Evolutionary conservation across 2,113 vertebrate genomes (phyloP), one percentile per base, ranked within the genome.

Genomic region (Dasypus novemcinctus): DNA sequence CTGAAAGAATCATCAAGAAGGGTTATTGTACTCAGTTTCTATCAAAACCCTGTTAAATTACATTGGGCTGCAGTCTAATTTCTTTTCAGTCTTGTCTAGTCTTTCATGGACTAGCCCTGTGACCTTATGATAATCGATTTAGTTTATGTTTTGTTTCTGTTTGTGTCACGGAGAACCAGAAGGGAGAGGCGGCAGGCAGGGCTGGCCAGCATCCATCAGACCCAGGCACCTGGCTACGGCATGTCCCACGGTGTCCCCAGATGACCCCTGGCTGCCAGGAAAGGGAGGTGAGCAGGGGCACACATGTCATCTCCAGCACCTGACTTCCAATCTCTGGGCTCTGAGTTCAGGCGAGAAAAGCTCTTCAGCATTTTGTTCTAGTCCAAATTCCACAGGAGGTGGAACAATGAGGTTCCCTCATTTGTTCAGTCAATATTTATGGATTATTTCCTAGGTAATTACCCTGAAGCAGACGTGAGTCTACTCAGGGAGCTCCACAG

Each of bases 81-180:
- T 97, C 94, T 94, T 92, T 93, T 71, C 46, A 88, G 85, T 64
- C 94, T 86, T 86, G 79, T 96, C 81, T 85, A 59, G 74, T 82
- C 88, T 86, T 91, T 96, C 82, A 46, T 41, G 25, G 46, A 64
- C 93, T 76, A 68, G 91, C 86, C 83, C 96, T 93, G 79, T 96
- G 96, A 96, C 97, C 97, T 96, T 91, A 91, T 8, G 64, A 87
- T 95, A 93, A 95, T 91, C 17, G 27, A 93, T 80, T 97, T 91
- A 75, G 33, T 89, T 94, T 85, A 91, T 68, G 76, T 81, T 95
- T 92, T 82, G 88, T 63, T 93, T 93, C 90, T 88, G 90, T 76
- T 59, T 74, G 63, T 76, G 75, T 81, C 75, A 29, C 52, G 31
- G 1, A 33, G 64, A 89, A 93, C 91, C n/a, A 63, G 71, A 82